Conservation (phyloP, 2,888 invertebrate genomes). For the Cyrtodaria siliqua region DNA sequence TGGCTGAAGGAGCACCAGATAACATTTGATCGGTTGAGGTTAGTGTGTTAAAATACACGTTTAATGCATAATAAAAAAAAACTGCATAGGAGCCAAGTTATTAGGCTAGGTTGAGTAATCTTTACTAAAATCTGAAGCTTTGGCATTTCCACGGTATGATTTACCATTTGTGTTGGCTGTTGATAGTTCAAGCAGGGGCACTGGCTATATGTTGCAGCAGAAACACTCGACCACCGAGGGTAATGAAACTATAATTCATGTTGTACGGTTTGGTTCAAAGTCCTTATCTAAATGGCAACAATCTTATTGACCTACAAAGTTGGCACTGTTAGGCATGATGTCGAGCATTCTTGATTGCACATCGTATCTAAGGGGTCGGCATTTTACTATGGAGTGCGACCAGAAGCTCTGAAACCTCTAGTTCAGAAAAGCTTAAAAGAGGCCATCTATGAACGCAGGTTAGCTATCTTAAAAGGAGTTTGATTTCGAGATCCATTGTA, state of each 20-base stretch:
- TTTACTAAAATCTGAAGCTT: slow-evolving; percentile 38
- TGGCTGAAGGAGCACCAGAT: slow-evolving; percentile 36
- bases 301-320: slow-evolving; percentile 56
- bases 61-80: too few species aligned
- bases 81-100: too few species aligned
- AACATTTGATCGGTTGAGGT: slow-evolving; percentile 46
- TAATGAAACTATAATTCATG: slow-evolving; percentile 12
- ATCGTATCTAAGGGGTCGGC: slow-evolving; percentile 40
- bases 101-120: too few species aligned
- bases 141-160: slow-evolving; percentile 60
- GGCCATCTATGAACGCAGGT: slow-evolving; percentile 31
- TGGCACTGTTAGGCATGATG: slow-evolving; percentile 42
- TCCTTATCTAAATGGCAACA: slow-evolving; percentile 45
- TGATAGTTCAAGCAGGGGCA: slow-evolving; percentile 49
- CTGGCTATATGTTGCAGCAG: slow-evolving; percentile 61
- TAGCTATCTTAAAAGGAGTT: slow-evolving; percentile 45
- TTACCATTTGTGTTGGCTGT: slow-evolving; percentile 50
- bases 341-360: slow-evolving; percentile 54
- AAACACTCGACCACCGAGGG: slow-evolving; percentile 16
- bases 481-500: slow-evolving; percentile 45
- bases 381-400: slow-evolving; percentile 53
- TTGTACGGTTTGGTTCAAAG: slow-evolving; percentile 51
- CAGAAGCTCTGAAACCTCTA: slow-evolving; percentile 38
- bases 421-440: slow-evolving; percentile 42
- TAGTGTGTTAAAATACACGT: too few species aligned